Conservation (phyloP, 2,797 vertebrate species). For the Hydrolagus colliei region DNA sequence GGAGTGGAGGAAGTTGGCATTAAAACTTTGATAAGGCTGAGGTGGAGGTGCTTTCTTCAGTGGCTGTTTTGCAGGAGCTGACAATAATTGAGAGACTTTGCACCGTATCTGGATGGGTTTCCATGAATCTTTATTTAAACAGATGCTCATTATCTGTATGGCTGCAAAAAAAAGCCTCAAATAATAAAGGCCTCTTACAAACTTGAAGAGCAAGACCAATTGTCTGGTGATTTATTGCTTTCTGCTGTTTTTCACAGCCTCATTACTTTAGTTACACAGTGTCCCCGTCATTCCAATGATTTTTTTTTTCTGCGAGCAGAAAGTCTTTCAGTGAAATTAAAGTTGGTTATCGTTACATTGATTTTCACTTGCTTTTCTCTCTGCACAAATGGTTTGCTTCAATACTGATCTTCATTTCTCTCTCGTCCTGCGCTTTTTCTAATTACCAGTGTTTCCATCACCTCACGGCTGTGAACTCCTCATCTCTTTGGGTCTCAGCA, state of each 20-base stretch:
- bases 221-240: background rate
- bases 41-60: too few relatives aligned
- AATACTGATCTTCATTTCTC: background rate
- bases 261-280: background rate
- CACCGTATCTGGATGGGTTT: background rate
- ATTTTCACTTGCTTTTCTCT: background rate
- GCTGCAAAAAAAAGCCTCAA: background rate
- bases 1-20: too few relatives aligned
- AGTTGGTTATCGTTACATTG: background rate
- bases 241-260: background rate
- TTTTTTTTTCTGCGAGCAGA: background rate
- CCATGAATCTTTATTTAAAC: conserved; percentile 24
- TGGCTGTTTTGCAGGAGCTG: background rate
- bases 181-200: background rate
- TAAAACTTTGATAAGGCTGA: too few relatives aligned
- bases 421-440: too few relatives aligned
- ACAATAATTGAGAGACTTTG: background rate
- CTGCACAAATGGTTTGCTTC: background rate
- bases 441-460: too few relatives aligned
- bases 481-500: too few relatives aligned
- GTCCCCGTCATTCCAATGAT: background rate
- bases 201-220: background rate
- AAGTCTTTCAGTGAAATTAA: background rate
- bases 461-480: too few relatives aligned
- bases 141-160: background rate